Percentiles rank a stretch among this genome's conserved stretches.
These are phyloP conservation scores for Aspidiotus destructor DNA, from an alignment of 2,888 invertebrate genomes.

Conservation along the genomic window DNA sequence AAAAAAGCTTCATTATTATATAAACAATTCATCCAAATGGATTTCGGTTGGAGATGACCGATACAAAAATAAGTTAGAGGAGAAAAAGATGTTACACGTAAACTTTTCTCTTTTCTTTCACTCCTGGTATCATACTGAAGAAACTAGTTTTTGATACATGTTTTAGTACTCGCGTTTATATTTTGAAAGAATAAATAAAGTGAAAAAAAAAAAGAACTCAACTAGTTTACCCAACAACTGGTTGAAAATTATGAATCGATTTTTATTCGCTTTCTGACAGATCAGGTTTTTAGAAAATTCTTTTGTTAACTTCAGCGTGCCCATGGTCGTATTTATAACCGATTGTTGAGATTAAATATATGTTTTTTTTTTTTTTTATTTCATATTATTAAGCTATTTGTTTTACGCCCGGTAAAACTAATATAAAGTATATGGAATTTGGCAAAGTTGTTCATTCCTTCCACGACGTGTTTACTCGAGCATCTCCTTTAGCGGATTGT, in stretches of 20 bases:
- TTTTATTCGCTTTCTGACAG: slow-evolving; percentile 31
- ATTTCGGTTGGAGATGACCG: neutral
- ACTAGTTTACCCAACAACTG: slow-evolving; percentile 31
- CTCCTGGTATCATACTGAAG: neutral
- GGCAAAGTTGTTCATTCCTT: too few species aligned
- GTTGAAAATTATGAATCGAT: slow-evolving; percentile 32
- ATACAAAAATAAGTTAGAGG: slow-evolving; percentile 5
- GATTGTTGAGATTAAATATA: neutral
- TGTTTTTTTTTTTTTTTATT: too few species aligned
- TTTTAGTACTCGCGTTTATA: slow-evolving; percentile 24
- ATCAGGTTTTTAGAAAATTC: slow-evolving; percentile 31
- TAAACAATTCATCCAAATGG: slow-evolving; percentile 3
- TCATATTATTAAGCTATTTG: too few species aligned
- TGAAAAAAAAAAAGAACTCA: neutral
- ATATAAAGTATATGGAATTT: neutral
- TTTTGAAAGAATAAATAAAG: too few species aligned
- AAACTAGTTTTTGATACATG: slow-evolving; percentile 23
- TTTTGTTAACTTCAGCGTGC: neutral
- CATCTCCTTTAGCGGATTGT: neutral
- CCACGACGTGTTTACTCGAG: neutral
- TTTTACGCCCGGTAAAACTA: too few species aligned
- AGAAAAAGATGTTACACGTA: slow-evolving; percentile 6
- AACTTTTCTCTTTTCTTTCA: slow-evolving; percentile 6
- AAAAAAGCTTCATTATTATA: slow-evolving; percentile 6
- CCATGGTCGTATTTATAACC: slow-evolving; percentile 18